phyloP scores from a whole-genome alignment of 1,140 invertebrate species.

The Dendroctonus valens region DNA sequence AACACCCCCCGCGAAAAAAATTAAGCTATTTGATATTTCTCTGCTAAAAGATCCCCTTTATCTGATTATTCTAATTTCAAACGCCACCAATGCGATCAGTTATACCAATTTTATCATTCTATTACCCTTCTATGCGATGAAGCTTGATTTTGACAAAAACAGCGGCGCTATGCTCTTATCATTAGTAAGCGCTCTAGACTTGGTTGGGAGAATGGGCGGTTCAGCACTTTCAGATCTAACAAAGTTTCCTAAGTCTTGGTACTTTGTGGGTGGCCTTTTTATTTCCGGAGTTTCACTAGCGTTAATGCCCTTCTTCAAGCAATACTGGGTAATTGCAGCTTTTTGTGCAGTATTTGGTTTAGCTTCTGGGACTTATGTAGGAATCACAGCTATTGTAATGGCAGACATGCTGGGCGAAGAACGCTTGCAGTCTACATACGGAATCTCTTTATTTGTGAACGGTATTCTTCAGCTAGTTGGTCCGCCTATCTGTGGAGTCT shows the following conservation, averaged over 20 bases:
- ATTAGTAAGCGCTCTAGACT: slow-evolving; percentile 73
- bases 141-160: slow-evolving; percentile 67
- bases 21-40: slow-evolving; percentile 74
- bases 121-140: slow-evolving; percentile 70
- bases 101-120: slow-evolving; percentile 84
- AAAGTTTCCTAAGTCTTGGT: slow-evolving; percentile 73
- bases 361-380: slow-evolving; percentile 81
- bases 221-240: slow-evolving; percentile 75
- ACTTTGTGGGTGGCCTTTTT: slow-evolving; percentile 74
- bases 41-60: slow-evolving; percentile 76
- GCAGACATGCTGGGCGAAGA: slow-evolving; percentile 81
- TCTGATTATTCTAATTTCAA: slow-evolving; percentile 77
- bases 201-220: slow-evolving; percentile 77
- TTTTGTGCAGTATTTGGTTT: slow-evolving; percentile 77
- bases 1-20: slow-evolving; percentile 39
- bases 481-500: slow-evolving; percentile 72
- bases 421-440: slow-evolving; percentile 78
- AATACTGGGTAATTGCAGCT: slow-evolving; percentile 59
- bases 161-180: slow-evolving; percentile 69
- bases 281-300: slow-evolving; percentile 72
- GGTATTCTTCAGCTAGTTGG: slow-evolving; percentile 76
- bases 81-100: slow-evolving; percentile 79
- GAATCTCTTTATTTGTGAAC: slow-evolving; percentile 80
- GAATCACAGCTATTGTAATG: slow-evolving; percentile 81
- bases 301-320: slow-evolving; percentile 62